Base-by-base conservation (phyloP, 1,140 invertebrate species). In the Drosophila bocqueti region DNA sequence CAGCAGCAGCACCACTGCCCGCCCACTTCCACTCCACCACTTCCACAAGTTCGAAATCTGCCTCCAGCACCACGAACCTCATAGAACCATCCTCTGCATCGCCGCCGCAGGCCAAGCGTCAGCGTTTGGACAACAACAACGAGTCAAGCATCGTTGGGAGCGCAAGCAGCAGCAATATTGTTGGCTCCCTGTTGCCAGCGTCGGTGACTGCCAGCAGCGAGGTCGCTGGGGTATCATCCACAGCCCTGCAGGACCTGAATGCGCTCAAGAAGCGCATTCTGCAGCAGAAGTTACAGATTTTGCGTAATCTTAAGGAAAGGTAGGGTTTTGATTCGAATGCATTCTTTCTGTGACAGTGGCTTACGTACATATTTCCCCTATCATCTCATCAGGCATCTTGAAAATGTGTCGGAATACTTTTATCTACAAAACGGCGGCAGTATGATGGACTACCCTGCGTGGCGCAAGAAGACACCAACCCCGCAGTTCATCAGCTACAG, bases 381-480 rank as follows among this genome's bases (percentile, higher is more conserved):
- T 24, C 24, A 24, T 4, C 10, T 29, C 54, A 26, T 46, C 59
- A 95, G 95, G 89, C 97, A 97, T 93, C 95, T 95, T 79, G 97
- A 98, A 89, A 95, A 96, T 93, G 94, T 96, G 76, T 95, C 96
- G 54, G 97, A 98, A 93, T 93, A 96, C 58, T 98, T 96, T 94
- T 98, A 97, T 93, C 94, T 98, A 46, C 96, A 97, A 93, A 95
- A 95, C 83, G 96, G 96, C 71, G 97, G 97, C 42, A 98, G 97
- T 93, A 95, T 98, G 93, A 96, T 97, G 95, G 97, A 98, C 91
- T 97, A 96, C 93, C 95, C 95, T 80, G 93, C 94, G 38, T 98
- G 97, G 96, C 95, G 96, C 71, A 98, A 97, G 93, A 94, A 96
- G 84, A 95, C 96, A 59, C 94, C 96, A 46, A 95, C 95, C 29